Conservation (phyloP, 2,113 vertebrate genomes). For the Pyrgilauda ruficollis region DNA sequence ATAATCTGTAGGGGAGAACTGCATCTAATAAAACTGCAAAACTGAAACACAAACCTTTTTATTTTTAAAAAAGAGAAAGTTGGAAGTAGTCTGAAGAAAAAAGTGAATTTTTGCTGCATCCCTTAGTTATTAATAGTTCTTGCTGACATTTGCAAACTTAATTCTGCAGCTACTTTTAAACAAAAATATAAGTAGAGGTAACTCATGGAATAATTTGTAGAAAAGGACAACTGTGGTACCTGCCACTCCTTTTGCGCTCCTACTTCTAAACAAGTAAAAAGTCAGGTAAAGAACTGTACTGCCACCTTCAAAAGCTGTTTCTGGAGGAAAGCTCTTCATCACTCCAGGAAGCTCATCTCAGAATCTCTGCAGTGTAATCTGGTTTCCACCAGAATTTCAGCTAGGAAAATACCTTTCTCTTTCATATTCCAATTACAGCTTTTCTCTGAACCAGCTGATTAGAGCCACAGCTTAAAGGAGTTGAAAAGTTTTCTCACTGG, state of each 20-base stretch:
- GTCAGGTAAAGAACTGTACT: not conserved
- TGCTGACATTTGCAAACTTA: not conserved
- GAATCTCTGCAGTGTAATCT: not conserved
- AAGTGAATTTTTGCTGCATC: not conserved
- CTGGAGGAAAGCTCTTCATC: not conserved
- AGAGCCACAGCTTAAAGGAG: not conserved
- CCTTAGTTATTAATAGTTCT: not conserved
- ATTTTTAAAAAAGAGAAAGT: not conserved
- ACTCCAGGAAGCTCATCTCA: not conserved
- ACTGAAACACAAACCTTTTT: not conserved
- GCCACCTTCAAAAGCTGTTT: not conserved
- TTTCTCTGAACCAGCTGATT: not conserved
- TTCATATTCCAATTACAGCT: not conserved
- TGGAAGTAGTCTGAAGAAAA: not conserved
- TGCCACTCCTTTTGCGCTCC: not conserved
- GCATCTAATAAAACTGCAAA: not conserved
- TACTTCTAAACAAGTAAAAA: not conserved
- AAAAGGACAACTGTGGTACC: not conserved
- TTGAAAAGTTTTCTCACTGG: not conserved
- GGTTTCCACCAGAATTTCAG: not conserved
- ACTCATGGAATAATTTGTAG: not conserved
- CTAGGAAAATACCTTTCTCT: not conserved
- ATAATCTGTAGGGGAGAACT: not conserved
- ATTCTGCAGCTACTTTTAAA: not conserved
- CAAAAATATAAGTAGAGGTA: not conserved